Base-by-base conservation (phyloP, 2,797 vertebrate species). In the Acanthornis magna region DNA sequence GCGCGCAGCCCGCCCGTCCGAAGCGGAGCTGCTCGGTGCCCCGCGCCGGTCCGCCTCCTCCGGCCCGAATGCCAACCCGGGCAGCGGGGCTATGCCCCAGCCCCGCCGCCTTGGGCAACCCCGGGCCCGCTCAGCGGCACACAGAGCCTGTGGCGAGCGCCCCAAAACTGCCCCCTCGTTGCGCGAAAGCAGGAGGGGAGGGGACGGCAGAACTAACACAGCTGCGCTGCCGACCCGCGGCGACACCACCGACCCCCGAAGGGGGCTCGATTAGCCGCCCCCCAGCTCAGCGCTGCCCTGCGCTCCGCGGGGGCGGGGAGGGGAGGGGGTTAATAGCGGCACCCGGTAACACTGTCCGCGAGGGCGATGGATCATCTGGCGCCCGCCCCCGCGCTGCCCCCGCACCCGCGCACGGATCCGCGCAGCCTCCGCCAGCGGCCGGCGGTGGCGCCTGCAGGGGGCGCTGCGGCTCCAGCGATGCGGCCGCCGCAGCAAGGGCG, bases 391-490 rank as follows among this genome's bases (percentile, higher is more conserved):
- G 27, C 27, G 15, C 22, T 17, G 9, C 26, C 36, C n/a, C 20
- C n/a, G 40, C 7, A 4, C 8, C 68, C 55, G 54, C 47, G 36
- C 36, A 10, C 74, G 18, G 13, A 6, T 8, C 20, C 40, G 38
- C 66, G 66, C 57, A 7, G 16, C 5, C 19, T 5, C 47, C 65
- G n/a, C 32, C 54, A 7, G 43, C 47, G 43, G 43, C 25, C 29
- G 53, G 13, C 6, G 17, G 40, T 5, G 45, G 25, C 15, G 75
- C 75, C 88, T 89, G 90, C 93, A 94, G 91, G 94, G 88, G 89
- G 79, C 75, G 79, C 87, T 88, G 92, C 83, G 76, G 89, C 75
- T 94, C 92, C 92, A 81, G 91, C 73, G 27, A 79, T 82, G 62
- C 21, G 20, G 63, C 74, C 34, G 29, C 45, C 16, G 20, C 51